Conservation (phyloP, 2,797 vertebrate species). For the Cephalopachus bancanus region DNA sequence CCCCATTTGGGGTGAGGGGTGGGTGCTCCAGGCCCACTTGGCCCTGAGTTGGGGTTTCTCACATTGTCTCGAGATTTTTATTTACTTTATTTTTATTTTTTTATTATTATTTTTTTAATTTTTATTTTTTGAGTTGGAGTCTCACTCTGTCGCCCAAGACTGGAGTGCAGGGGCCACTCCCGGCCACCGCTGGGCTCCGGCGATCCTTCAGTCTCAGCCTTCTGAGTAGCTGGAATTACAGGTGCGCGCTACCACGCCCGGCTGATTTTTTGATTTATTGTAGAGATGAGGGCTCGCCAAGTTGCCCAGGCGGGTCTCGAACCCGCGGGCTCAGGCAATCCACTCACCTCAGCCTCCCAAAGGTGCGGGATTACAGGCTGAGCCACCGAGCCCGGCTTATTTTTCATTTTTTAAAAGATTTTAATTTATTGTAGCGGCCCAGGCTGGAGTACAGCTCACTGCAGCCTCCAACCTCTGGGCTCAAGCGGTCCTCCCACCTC, state of each 20-base stretch:
- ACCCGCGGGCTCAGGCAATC: background rate
- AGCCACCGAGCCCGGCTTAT: background rate
- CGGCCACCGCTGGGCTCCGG: too few species aligned
- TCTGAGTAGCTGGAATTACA: fast-evolving
- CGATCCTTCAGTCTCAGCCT: background rate
- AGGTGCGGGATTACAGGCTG: background rate
- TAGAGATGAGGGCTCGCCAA: fast-evolving
- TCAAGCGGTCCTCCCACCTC: background rate
- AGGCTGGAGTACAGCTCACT: background rate
- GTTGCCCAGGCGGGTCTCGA: background rate
- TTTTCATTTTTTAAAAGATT: background rate
- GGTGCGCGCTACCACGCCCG: fast-evolving
- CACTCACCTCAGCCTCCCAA: background rate
- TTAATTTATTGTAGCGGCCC: too few species aligned
- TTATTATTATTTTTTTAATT: too few species aligned
- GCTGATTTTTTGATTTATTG: background rate
- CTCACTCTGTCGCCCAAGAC: background rate
- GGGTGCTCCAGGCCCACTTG: too few species aligned
- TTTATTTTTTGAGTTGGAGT: background rate
- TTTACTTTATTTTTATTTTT: too few species aligned
- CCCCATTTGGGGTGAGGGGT: too few species aligned
- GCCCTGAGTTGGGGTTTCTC: too few species aligned
- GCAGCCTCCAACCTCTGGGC: background rate
- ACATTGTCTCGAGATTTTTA: too few species aligned
- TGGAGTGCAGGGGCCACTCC: background rate